Percentiles rank a stretch among this genome's conserved stretches.
These are phyloP conservation scores for Falco punctatus DNA, from an alignment of 2,113 vertebrate species.

Conservation along the genomic window DNA sequence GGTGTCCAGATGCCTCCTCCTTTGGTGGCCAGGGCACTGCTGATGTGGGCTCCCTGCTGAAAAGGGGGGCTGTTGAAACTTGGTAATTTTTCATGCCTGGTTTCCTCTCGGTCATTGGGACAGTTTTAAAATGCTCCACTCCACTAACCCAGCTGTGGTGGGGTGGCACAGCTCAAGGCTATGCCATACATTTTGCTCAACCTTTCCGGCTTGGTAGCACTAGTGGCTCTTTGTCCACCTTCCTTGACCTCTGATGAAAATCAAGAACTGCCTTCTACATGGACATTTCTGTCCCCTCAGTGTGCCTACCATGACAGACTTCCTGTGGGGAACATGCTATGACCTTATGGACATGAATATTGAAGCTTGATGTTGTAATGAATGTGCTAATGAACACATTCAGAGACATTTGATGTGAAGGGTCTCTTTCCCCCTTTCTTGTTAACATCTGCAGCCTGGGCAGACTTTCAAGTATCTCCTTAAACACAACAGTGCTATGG, in stretches of 20 bases:
- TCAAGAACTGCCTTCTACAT: neutral
- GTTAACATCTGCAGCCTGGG: neutral
- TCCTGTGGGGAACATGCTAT: neutral
- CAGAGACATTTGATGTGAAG: neutral
- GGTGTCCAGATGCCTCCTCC: neutral
- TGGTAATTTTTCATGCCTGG: neutral
- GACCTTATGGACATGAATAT: neutral
- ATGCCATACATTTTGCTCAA: neutral
- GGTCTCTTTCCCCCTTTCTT: neutral
- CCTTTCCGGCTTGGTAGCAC: neutral
- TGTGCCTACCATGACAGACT: neutral
- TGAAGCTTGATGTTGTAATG: neutral
- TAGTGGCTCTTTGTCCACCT: neutral
- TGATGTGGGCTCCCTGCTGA: neutral
- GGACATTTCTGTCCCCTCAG: neutral
- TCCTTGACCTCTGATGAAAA: neutral
- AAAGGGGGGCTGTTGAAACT: neutral
- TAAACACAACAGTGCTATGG: neutral
- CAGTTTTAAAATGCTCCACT: neutral
- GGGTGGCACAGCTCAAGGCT: neutral
- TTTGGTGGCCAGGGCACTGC: neutral
- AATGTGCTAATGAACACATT: accelerated
- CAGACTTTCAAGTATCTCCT: neutral
- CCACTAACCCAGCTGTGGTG: neutral
- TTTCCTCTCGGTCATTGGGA: neutral